Percentiles rank a stretch among this genome's conserved stretches.
phyloP scores from a whole-genome alignment of 2,797 vertebrate species.

The Sebastiscus albofasciatus region DNA sequence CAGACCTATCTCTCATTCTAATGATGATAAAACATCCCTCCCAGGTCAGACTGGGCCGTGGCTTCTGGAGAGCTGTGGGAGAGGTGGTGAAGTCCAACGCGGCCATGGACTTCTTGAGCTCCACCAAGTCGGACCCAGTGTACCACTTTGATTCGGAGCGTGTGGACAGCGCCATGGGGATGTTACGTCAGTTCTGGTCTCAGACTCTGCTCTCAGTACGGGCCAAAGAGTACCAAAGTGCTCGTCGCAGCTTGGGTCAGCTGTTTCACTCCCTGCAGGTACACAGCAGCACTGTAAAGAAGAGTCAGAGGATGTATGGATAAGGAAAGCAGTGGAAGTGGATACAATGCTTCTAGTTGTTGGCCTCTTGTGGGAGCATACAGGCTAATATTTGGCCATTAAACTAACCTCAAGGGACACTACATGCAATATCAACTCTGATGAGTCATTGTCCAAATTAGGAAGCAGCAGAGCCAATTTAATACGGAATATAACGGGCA shows the following conservation, averaged over 20 bases:
- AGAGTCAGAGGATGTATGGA: not conserved
- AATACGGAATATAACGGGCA: not conserved
- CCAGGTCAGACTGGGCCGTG: slow-evolving; percentile 75
- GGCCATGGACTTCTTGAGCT: slow-evolving; percentile 86
- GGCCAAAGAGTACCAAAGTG: slow-evolving; percentile 82
- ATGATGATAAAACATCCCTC: not conserved
- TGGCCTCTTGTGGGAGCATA: not conserved
- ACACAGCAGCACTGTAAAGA: not conserved
- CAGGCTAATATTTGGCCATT: not conserved
- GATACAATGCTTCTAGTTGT: not conserved
- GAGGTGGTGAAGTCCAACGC: slow-evolving; percentile 87
- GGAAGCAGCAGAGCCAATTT: not conserved
- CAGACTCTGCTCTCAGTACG: slow-evolving; percentile 77
- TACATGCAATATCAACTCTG: not conserved
- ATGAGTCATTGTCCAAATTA: not conserved
- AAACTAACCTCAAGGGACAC: not conserved
- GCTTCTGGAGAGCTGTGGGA: slow-evolving; percentile 85
- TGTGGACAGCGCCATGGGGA: slow-evolving; percentile 69
- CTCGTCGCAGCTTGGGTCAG: slow-evolving; percentile 83
- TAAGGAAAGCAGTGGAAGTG: not conserved
- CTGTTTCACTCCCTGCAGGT: slow-evolving; percentile 90
- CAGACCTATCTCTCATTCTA: not conserved
- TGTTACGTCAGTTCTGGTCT: slow-evolving; percentile 77
- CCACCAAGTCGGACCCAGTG: slow-evolving; percentile 83
- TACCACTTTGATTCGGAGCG: slow-evolving; percentile 90